These are phyloP conservation scores for Columba guinea DNA, from an alignment of 2,797 vertebrate species.

Conservation along the genomic window DNA sequence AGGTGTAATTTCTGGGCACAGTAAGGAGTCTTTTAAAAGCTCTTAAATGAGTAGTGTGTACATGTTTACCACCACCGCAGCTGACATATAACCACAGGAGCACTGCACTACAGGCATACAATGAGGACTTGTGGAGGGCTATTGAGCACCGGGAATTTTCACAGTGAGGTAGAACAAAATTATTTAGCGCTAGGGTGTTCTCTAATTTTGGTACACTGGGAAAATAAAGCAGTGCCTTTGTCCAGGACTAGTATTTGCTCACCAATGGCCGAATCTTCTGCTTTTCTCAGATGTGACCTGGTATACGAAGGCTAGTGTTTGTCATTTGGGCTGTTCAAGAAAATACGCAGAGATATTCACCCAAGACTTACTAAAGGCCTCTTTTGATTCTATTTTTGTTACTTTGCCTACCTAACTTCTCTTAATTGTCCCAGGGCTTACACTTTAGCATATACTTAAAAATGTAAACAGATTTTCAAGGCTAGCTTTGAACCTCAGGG, in stretches of 20 bases:
- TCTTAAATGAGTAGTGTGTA: slow-evolving; percentile 62
- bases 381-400: neutral
- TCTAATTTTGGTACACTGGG: slow-evolving; percentile 58
- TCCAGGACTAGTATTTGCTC: slow-evolving; percentile 29
- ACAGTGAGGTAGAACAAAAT: slow-evolving; percentile 66
- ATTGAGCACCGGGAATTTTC: slow-evolving; percentile 68
- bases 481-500: neutral
- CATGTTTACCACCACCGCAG: slow-evolving; percentile 61
- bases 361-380: neutral
- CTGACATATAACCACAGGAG: slow-evolving; percentile 56
- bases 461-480: slow-evolving; percentile 42
- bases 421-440: neutral
- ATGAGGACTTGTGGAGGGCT: slow-evolving; percentile 66
- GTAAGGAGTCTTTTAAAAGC: slow-evolving; percentile 67
- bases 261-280: neutral
- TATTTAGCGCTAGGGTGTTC: slow-evolving; percentile 55
- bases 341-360: neutral
- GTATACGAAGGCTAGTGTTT: neutral
- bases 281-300: neutral
- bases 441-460: slow-evolving; percentile 22
- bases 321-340: neutral
- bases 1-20: slow-evolving; percentile 72
- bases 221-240: slow-evolving; percentile 52
- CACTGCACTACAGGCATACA: slow-evolving; percentile 56
- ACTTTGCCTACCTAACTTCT: neutral